Base-by-base conservation (phyloP, 2,888 invertebrate genomes). In the Pristionchus mayeri region DNA sequence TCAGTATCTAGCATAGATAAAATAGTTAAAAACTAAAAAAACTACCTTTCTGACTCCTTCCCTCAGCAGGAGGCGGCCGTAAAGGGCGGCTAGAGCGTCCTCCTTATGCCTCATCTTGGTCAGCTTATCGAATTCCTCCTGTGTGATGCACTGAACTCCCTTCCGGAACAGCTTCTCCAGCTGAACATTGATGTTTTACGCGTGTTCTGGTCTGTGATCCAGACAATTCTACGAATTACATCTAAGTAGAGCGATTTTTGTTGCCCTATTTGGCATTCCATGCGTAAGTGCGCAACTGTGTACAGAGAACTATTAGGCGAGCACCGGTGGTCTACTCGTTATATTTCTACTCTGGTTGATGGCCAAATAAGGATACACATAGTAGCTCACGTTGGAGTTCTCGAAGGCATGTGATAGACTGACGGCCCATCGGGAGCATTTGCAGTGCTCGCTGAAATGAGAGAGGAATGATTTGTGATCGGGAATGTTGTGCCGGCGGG, bases 101-200 rank as follows among this genome's bases (percentile, higher is more conserved):
- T 93, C 92, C 84, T 86, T 87, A 87, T 91, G 91, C 11, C 91
- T 87, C 82, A 89, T 92, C 40, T 88, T 85, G 11, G 87, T 87
- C 52, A 92, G 87, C 79, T 90, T 87, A 37, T 89, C 86, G 81
- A 90, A 90, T 82, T 93, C 93, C 40, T 91, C 92, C 37, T 86
- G 85, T 1, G 91, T 90, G 21, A 93, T 88, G 85, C 89, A 87
- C 87, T 93, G 93, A n/a, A 92, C 88, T 9, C 90, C 92, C 85
- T 88, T 88, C 0, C 90, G 90, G 86, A 88, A 92, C 37, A 88
- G 84, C 44, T 86, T 85, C 85, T 92, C 91, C 71, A 92, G 89
- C 90, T 90, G 48, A 21, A 81, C 57, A 71, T 18, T 13, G n/a
- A 54, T 18, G 18, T 21, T 63, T 30, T n/a, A n/a, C n/a, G n/a